Base-by-base conservation (phyloP, 1,140 invertebrate genomes). In the Thaumatotibia leucotreta region DNA sequence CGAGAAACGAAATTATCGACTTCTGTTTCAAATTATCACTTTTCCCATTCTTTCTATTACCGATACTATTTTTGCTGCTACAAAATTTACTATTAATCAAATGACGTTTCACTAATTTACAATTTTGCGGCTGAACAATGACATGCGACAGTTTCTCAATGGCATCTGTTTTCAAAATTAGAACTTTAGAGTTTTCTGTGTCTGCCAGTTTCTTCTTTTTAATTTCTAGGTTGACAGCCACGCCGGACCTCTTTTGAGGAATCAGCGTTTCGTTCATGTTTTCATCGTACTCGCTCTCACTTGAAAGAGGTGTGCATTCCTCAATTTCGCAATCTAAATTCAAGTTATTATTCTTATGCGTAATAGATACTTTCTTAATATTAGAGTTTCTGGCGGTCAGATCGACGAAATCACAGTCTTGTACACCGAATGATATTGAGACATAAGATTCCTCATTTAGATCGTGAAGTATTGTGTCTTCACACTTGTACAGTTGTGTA, bases 161-260 rank as follows among this genome's bases (percentile, higher is more conserved):
- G 76, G 80, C 82, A 79, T 86, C 79, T 73, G 83, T 84, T 61
- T 89, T 89, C 77, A 87, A 88, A 89, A 86, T 84, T 78, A 86
- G 87, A 89, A 89, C 74, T 71, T 84, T 87, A 68, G 73, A 65
- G 62, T 82, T 77, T 71, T 81, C 75, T 75, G 32, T 75, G 58
- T 70, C 67, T 77, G 77, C 75, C 70, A 79, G n/a, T 54, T 80
- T 86, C 72, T 83, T 76, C 72, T 79, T 88, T 84, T 87, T 88
- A 68, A 86, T 84, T 82, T 87, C 84, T 79, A 89, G 69, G 68
- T 80, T 89, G 73, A 88, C 78, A 75, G 80, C 66, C 17, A 82
- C 77, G 10, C 72, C 69, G 23, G 72, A 68, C 24, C 76, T 81
- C 69, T 81, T 83, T 72, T 29, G 61, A 64, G 74, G 23, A 27